Percentiles rank a stretch among this genome's conserved stretches.
phyloP scores from a whole-genome alignment of 2,113 vertebrate species.

The Brachyhypopomus gauderio region DNA sequence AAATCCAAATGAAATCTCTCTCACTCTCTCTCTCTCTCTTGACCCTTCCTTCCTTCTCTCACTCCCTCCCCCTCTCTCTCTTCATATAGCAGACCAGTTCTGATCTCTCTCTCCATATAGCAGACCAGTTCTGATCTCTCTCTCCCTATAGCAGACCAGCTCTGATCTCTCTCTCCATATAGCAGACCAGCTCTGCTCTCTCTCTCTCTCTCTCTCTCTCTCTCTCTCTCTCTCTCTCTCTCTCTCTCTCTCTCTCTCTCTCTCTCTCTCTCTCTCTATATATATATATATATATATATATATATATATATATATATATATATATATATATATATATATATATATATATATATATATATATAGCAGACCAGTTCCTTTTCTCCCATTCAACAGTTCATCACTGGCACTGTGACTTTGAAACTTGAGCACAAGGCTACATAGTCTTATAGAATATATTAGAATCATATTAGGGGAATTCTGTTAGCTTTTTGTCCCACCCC shows the following conservation, averaged over 20 bases:
- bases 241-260: neutral
- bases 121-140: neutral
- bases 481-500: neutral
- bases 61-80: neutral
- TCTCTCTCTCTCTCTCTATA: too few species aligned
- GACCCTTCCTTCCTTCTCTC: neutral
- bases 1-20: neutral
- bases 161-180: neutral
- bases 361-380: too few species aligned
- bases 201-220: neutral
- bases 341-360: too few species aligned
- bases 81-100: neutral
- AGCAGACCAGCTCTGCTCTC: neutral
- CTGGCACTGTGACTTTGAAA: too few species aligned
- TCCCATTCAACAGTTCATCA: too few species aligned
- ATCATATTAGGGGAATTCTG: too few species aligned
- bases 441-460: too few species aligned
- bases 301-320: too few species aligned
- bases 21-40: conserved; percentile 1
- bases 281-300: too few species aligned
- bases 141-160: neutral
- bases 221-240: neutral
- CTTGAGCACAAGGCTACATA: too few species aligned
- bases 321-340: too few species aligned
- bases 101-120: too few species aligned